Conservation (phyloP, 2,888 invertebrate species). For the Phortica okadai region DNA sequence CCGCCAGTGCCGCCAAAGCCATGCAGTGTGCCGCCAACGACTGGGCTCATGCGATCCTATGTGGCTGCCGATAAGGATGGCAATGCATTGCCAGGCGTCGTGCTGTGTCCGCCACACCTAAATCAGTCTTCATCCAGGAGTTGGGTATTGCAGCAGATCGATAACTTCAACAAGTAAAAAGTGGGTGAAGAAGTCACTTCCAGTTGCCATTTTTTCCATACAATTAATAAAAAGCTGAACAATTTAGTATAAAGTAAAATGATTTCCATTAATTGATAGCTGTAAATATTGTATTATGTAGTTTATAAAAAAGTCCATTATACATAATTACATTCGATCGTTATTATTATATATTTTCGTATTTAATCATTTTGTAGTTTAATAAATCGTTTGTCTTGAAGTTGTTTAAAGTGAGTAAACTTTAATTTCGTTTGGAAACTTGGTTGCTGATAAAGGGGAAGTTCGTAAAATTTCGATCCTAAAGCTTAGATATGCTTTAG, state of each 20-base stretch:
- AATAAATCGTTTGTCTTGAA: conserved; percentile 17
- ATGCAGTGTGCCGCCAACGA: conserved; percentile 46
- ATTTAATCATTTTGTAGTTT: conserved; percentile 14
- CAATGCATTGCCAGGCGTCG: conserved; percentile 44
- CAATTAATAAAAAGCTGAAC: conserved; percentile 9
- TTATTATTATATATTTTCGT: conserved; percentile 49
- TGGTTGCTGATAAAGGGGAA: neutral
- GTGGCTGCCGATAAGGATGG: conserved; percentile 29
- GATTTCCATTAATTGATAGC: conserved; percentile 42
- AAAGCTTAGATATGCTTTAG: too few species aligned
- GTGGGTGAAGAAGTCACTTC: neutral
- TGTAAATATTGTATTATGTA: conserved; percentile 36
- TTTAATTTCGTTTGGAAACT: neutral
- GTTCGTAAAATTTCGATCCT: too few species aligned
- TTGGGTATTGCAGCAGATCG: conserved; percentile 76
- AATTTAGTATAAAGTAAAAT: conserved; percentile 40
- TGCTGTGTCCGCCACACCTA: conserved; percentile 68
- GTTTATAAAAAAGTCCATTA: conserved; percentile 30
- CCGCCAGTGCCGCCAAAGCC: conserved; percentile 67
- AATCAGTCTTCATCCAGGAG: conserved; percentile 71
- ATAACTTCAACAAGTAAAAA: conserved; percentile 74
- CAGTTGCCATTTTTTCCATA: conserved; percentile 28
- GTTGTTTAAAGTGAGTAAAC: neutral
- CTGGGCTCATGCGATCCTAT: neutral
- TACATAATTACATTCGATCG: conserved; percentile 51